Base-by-base conservation (phyloP, 2,888 invertebrate genomes). In the Eupithecia insigniata region DNA sequence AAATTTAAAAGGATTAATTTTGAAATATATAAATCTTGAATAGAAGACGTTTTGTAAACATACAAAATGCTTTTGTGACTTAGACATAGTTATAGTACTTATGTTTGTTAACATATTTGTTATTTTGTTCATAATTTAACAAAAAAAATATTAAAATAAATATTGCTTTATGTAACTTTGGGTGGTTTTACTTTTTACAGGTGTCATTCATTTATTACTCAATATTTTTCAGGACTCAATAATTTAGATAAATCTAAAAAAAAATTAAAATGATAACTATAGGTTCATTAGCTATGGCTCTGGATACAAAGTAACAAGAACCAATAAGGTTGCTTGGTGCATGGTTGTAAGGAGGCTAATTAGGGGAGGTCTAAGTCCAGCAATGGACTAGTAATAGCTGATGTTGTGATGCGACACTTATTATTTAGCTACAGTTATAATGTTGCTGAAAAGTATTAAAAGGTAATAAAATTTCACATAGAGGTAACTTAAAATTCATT, bases 81-180 rank as follows among this genome's bases (percentile, higher is more conserved):
- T 92, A 90, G 92, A 86, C 85, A 87, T 88, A 87, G 85, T 86
- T 55, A 51, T 89, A 87, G 86, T 89, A 87, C 87, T 88, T 90
- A 90, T 89, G 89, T 92, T 93, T 92, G 92, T 93, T 93, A 90
- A 90, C 90, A 91, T 89, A 89, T 90, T 92, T 92, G 91, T 93
- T 93, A 90, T 87, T 91, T 91, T 90, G 82, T 86, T 86, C 90
- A 86, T 88, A 88, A 82, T 85, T 89, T 89, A 88, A 87, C 86
- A 88, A 89, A 82, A 65, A 87, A 88, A 89, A 88, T 90, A 88
- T 90, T 87, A 82, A 87, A 91, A 90, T 90, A 91, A 91, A 91
- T 89, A 89, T 90, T 90, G 90, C 91, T 90, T 90, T 70, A 55
- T 55, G 22, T 51, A 51, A 51, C 55, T 55, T 51, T 2, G 14